Base-by-base conservation (phyloP, 1,140 invertebrate species). In the Sinonovacula constricta region DNA sequence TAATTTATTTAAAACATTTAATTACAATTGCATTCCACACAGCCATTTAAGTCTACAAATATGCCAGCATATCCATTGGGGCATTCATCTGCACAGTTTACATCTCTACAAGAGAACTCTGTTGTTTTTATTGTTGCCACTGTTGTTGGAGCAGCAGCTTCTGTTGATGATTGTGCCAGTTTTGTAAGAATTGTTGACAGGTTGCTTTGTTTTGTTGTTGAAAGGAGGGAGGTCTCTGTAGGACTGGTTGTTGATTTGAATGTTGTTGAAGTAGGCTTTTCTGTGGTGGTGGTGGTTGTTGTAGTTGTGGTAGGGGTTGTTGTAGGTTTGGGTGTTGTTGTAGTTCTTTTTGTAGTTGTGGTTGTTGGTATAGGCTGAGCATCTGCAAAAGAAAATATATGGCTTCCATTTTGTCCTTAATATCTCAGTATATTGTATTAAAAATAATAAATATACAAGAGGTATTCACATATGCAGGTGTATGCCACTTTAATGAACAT, bases 1-100 rank as follows among this genome's bases (percentile, higher is more conserved):
- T 28, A 10, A 24, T 26, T 7, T 3, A 26, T 57, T 24, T 24
- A 57, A 12, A 57, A 57, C 1, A 14, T 26, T 34, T 63, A 67
- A 28, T 68, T 68, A 26, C 68, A 71, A n/a, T 15, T 59, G 36
- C 68, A 71, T 3, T 60, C 36, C 3, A 71, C 39, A 45, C 68
- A 71, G 0, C 68, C 68, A 36, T 71, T 36, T 10, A 57, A 3
- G 24, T 33, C 68, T 30, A 71, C 68, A 30, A 36, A 71, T 3
- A 71, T 26, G 1, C 68, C 68, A 2, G 68, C 36, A 60, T 71
- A 71, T 39, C 68, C 68, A 30, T 28, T 30, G 2, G 68, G 68
- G 60, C 68, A 71, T 14, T 22, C n/a, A 1, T 28, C 49, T 5
- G 22, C 7, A 36, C 68, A 71, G 24, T 60, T 31, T 3, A 60